Evolutionary conservation across 2,888 invertebrate species (phyloP), one percentile per base, ranked within the genome.

Genomic region (Cactoblastis cactorum): DNA sequence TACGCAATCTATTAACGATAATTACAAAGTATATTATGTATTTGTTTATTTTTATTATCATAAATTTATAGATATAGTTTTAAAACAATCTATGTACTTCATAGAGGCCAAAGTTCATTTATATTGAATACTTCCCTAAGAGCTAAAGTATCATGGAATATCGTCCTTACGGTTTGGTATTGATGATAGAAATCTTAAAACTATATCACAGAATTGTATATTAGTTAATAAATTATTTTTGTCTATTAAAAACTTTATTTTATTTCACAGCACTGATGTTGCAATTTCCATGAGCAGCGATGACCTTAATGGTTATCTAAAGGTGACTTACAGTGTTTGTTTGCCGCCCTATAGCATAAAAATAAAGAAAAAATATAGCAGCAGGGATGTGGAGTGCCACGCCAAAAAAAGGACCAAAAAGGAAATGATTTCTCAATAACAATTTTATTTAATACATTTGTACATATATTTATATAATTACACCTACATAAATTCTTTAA

Each of bases 221-320:
- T 12, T 34, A 34, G 41, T 18, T 38, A 49, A 61, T 64, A 64
- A 56, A 64, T 56, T 64, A 63, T 63, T 63, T 62, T 60, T 41
- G 53, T 43, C 11, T 59, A 59, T 38, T 19, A 39, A 28, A 28
- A 15, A 46, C 22, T 48, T 9, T 5, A n/a, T 24, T 14, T 24
- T 41, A 14, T 12, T 15, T 32, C n/a, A n/a, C n/a, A n/a, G n/a
- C n/a, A n/a, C n/a, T n/a, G n/a, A n/a, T n/a, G n/a, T n/a, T n/a
- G n/a, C n/a, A n/a, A n/a, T n/a, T n/a, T n/a, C n/a, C n/a, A n/a
- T n/a, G n/a, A n/a, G n/a, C n/a, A n/a, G n/a, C n/a, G n/a, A n/a
- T n/a, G n/a, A n/a, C n/a, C n/a, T n/a, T n/a, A n/a, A n/a, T n/a
- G n/a, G n/a, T n/a, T n/a, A n/a, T n/a, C n/a, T n/a, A n/a, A n/a